Base-by-base conservation (phyloP, 2,113 vertebrate genomes). In the Saccopteryx leptura region DNA sequence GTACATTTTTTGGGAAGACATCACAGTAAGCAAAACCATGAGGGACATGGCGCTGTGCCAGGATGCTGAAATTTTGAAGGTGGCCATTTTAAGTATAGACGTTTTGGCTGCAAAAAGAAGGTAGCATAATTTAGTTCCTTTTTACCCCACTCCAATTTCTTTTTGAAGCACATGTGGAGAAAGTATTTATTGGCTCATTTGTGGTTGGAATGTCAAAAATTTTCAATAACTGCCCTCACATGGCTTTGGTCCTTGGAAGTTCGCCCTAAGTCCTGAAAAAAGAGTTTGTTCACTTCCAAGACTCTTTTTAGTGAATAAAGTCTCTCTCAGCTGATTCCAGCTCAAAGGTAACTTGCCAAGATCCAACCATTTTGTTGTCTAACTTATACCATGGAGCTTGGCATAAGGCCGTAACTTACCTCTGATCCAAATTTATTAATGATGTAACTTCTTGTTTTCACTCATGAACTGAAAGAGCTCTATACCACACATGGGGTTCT, bases 101-200 rank as follows among this genome's bases (percentile, higher is more conserved):
- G 9, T 98, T 98, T 98, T 98, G 98, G 98, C 98, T 99, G 98
- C 97, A 98, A 98, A 98, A 98, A 98, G 98, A 98, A 98, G 98
- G 98, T 98, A 98, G 98, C 98, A 98, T 98, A 99, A 98, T 99
- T 99, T 98, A 98, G 98, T 98, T 98, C 98, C 98, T 98, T 98
- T 98, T 98, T 96, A 98, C 97, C 98, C 97, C 97, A 97, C 98
- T 99, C 98, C 98, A 98, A 98, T 98, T 98, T 98, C 98, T 99
- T 98, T 98, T 98, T 98, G 98, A 99, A 99, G 98, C 98, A 98
- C 99, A 99, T 99, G 98, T 99, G 99, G 99, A 98, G 98, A 99
- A 99, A 99, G 99, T 99, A 99, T 99, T 99, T 99, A 99, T 99
- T 99, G 99, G 98, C 98, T 99, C 99, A 99, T 99, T 99, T 99